A percentile compares a stretch with the other conserved stretches of the same genome.
These are phyloP conservation scores for Eonycteris spelaea DNA, from an alignment of 2,113 vertebrate species.

Conservation along the genomic window DNA sequence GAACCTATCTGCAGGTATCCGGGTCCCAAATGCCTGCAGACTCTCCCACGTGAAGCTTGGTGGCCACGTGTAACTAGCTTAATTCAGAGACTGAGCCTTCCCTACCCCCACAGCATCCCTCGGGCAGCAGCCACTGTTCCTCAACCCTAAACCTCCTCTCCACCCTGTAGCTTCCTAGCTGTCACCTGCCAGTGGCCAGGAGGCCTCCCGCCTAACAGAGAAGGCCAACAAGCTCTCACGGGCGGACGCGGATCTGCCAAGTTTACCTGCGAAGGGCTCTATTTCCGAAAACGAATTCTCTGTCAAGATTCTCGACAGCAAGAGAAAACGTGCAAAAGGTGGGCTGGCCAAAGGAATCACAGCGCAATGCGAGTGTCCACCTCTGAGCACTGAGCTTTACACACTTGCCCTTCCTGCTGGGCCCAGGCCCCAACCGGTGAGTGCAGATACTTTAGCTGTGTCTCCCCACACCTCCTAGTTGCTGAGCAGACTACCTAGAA, in stretches of 20 bases:
- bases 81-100: background rate
- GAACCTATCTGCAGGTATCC: background rate
- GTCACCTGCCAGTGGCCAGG: background rate
- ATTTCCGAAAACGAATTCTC: background rate
- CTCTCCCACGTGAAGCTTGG: background rate
- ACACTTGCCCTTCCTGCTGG: background rate
- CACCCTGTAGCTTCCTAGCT: background rate
- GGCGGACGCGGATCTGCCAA: background rate
- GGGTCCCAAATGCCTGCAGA: background rate
- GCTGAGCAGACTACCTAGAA: background rate
- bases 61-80: background rate
- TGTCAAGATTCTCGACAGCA: background rate
- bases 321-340: background rate
- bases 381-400: background rate
- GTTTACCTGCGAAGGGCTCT: background rate
- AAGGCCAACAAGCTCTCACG: background rate
- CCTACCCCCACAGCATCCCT: background rate
- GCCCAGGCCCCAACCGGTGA: too few species aligned
- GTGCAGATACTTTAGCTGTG: too few species aligned
- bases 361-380: background rate
- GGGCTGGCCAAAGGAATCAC: background rate
- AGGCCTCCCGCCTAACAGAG: background rate
- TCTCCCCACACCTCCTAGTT: too few species aligned
- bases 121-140: background rate
- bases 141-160: background rate